Evolutionary conservation across 2,113 vertebrate genomes (phyloP).

Genomic region (Eidolon helvum): DNA sequence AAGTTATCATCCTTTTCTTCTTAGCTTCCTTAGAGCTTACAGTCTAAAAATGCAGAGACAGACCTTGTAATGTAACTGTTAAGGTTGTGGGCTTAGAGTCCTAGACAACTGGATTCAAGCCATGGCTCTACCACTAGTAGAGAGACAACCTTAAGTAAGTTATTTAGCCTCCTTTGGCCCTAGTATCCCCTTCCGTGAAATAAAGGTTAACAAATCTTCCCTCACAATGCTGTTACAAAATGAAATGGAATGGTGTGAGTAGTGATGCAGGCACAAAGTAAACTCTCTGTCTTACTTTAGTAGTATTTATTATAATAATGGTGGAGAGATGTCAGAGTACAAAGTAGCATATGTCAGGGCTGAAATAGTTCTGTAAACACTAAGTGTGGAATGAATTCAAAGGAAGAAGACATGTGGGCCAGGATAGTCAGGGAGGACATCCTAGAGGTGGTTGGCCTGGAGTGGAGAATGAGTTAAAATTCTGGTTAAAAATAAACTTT

Average conservation of each 20-base stretch:
- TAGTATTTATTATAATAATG: neutral
- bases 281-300: neutral
- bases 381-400: neutral
- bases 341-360: neutral
- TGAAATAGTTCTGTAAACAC: neutral
- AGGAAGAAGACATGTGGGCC: neutral
- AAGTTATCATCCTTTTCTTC: neutral
- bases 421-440: neutral
- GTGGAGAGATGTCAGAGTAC: neutral
- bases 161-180: neutral
- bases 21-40: too few species aligned
- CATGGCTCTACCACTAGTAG: neutral
- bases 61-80: neutral
- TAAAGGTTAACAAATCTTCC: neutral
- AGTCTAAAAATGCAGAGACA: neutral
- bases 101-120: neutral
- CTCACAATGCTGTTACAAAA: neutral
- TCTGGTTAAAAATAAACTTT: neutral
- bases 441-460: neutral
- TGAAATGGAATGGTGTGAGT: neutral
- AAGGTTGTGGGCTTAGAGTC: neutral
- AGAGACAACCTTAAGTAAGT: neutral
- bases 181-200: neutral
- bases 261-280: neutral
- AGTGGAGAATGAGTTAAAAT: neutral